phyloP scores from a whole-genome alignment of 2,113 vertebrate genomes.

The Strigops habroptila region DNA sequence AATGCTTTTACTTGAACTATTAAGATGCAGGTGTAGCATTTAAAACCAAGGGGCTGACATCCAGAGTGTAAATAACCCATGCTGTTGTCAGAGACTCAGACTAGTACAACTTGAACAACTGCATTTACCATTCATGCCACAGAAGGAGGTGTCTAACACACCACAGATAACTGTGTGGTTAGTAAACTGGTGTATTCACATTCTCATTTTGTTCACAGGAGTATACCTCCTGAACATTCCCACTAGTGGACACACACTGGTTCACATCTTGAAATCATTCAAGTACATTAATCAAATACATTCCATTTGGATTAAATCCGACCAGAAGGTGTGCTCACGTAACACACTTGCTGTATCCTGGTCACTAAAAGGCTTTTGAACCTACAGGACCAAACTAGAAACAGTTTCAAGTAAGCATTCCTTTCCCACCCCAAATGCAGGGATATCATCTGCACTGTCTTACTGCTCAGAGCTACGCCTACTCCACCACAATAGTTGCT shows the following conservation, averaged over 20 bases:
- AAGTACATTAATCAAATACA: background rate
- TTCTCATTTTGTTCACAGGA: background rate
- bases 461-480: background rate
- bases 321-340: background rate
- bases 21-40: background rate
- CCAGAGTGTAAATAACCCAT: background rate
- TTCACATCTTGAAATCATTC: background rate
- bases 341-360: background rate
- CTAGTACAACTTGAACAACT: background rate
- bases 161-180: fast-evolving
- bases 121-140: background rate
- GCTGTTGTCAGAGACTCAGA: background rate
- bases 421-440: background rate
- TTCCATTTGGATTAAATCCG: background rate
- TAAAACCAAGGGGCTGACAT: background rate
- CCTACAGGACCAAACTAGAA: background rate
- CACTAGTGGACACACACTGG: background rate
- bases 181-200: fast-evolving
- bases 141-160: background rate
- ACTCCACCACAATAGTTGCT: background rate
- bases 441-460: background rate
- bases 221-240: background rate
- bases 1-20: background rate
- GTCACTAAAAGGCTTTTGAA: background rate
- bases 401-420: background rate